Evolutionary conservation across 2,888 invertebrate species (phyloP).

Genomic region (Athalia cordata): DNA sequence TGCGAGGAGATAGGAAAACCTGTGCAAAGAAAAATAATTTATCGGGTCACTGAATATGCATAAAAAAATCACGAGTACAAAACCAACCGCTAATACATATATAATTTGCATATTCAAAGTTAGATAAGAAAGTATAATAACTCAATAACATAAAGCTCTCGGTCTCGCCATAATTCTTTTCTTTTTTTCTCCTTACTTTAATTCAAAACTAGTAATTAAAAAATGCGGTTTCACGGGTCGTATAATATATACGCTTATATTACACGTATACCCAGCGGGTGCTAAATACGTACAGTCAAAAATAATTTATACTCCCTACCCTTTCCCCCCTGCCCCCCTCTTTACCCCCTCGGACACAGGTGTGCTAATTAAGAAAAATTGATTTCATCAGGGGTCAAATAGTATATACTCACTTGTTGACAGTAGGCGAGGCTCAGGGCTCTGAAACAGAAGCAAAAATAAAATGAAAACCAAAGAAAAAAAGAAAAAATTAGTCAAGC

Average conservation of each 20-base stretch:
- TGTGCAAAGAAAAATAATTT: background rate
- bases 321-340: too few species aligned
- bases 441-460: slow-evolving; percentile 49
- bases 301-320: slow-evolving; percentile 23
- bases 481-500: too few species aligned
- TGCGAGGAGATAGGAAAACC: too few species aligned
- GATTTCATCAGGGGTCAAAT: background rate
- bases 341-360: background rate
- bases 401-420: slow-evolving; percentile 51
- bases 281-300: slow-evolving; percentile 11
- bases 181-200: background rate
- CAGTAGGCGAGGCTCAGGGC: slow-evolving; percentile 47
- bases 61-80: slow-evolving; percentile 16
- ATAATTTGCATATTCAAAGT: slow-evolving; percentile 21
- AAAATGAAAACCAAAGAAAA: background rate
- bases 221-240: background rate
- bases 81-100: slow-evolving; percentile 28
- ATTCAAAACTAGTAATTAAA: slow-evolving; percentile 35
- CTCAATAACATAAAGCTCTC: slow-evolving; percentile 25
- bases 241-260: background rate
- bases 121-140: slow-evolving; percentile 40
- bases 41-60: slow-evolving; percentile 24
- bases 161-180: background rate
- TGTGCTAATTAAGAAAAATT: slow-evolving; percentile 38
- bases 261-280: background rate